A percentile compares a stretch with the other conserved stretches of the same genome.
Conservation (phyloP, 2,888 invertebrate genomes). For the Azorinus chamasolen region DNA sequence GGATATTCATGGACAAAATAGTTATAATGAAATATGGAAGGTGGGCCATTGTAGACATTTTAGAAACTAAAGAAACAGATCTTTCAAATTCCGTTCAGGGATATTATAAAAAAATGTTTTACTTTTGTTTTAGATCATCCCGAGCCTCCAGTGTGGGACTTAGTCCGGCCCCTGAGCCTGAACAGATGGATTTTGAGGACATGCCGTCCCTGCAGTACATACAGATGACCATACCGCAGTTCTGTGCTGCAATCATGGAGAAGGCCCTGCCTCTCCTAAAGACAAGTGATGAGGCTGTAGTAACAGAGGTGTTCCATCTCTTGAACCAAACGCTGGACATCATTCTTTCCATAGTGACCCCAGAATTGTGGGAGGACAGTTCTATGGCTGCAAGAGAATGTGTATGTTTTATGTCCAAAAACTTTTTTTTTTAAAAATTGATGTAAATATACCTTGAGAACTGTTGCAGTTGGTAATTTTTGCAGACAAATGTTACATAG, state of each 20-base stretch:
- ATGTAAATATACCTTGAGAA: too few species aligned
- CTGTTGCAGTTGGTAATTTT: too few species aligned
- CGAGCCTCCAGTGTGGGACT: conserved; percentile 68
- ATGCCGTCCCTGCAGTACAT: conserved; percentile 78
- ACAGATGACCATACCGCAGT: conserved; percentile 84
- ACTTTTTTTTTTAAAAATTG: too few species aligned
- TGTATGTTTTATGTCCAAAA: conserved; percentile 66
- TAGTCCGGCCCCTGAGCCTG: conserved; percentile 65
- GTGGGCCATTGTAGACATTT: too few species aligned
- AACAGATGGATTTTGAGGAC: conserved; percentile 81
- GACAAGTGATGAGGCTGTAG: conserved; percentile 68
- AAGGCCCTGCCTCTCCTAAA: conserved; percentile 76
- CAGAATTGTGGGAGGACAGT: conserved; percentile 79
- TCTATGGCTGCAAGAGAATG: conserved; percentile 81
- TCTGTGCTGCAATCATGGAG: conserved; percentile 79
- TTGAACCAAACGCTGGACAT: conserved; percentile 73
- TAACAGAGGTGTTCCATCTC: conserved; percentile 72
- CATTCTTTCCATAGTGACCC: conserved; percentile 67
- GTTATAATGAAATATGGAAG: too few species aligned
- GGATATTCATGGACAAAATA: too few species aligned
- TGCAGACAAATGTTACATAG: too few species aligned
- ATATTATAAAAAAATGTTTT: too few species aligned
- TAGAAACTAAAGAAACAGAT: too few species aligned
- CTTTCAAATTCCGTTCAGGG: too few species aligned
- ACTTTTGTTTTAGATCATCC: conserved; percentile 30